Evolutionary conservation across 1,140 invertebrate genomes (phyloP), one percentile per base, ranked within the genome.

Genomic region (Lerema accius): DNA sequence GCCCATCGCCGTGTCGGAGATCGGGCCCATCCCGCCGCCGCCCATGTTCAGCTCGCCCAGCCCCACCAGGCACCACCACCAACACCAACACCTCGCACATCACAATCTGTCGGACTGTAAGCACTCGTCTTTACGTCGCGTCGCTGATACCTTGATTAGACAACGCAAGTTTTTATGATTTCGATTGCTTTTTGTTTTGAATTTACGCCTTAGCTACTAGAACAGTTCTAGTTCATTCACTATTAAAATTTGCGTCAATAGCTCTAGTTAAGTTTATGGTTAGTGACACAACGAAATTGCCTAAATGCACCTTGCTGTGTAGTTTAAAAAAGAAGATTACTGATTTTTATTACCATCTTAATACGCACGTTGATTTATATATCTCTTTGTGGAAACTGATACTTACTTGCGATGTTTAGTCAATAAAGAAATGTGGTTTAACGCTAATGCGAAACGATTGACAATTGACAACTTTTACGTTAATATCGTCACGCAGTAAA

Each of bases 21-120:
- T 98, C 84, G 97, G 97, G 28, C 97, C 96, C 40, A 98, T 98
- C 85, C 97, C 97, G 77, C 97, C 97, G 67, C 97, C 97, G 55
- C 97, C 97, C 56, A 98, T 98, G 97, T 98, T 98, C 92, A 97
- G 95, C 84, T 96, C 96, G 58, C 96, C 96, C 19, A 96, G 95
- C 88, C 96, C 96, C 42, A 94, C 95, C 84, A 95, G 72, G 50
- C 89, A 91, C 71, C 89, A 84, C 67, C 83, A 88, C 67, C 86
- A 84, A 59, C 83, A 88, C 67, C 86, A 84, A 59, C 76, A 82
- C 65, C 80, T 88, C 37, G 68, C 84, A 48, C 87, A 86, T 48
- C 86, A 86, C 66, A 73, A 73, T 67, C 89, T 84, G 46, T 86
- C 84, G 56, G 91, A 92, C 78, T 92, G 87, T 86, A 84, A 81